A percentile compares a stretch with the other conserved stretches of the same genome.
These are phyloP conservation scores for Psilopsiagon aymara DNA, from an alignment of 2,113 vertebrate species.

Conservation along the genomic window DNA sequence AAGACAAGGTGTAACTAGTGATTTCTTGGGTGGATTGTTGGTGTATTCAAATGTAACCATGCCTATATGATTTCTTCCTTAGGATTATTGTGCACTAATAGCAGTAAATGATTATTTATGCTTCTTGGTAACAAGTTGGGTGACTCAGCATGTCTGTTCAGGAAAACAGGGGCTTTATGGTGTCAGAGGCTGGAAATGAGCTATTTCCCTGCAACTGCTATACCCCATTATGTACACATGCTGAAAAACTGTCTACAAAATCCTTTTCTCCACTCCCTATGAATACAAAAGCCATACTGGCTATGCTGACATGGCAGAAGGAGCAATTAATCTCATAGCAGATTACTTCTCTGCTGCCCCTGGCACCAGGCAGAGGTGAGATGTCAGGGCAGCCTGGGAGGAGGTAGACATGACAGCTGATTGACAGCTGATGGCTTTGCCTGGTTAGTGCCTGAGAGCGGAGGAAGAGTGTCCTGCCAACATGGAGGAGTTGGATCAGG, in stretches of 20 bases:
- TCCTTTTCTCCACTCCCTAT: not conserved
- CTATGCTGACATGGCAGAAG: not conserved
- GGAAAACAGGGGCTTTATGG: not conserved
- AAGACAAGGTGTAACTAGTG: not conserved
- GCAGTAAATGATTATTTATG: not conserved
- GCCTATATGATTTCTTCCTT: not conserved
- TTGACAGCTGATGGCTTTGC: not conserved
- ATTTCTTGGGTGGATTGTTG: not conserved
- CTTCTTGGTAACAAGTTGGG: not conserved
- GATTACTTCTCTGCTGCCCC: not conserved
- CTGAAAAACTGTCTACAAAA: not conserved
- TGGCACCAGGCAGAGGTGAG: not conserved
- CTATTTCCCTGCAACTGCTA: not conserved
- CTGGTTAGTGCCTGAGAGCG: not conserved
- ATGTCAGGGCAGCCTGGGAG: not conserved
- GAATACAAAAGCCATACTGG: not conserved
- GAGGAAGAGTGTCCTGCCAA: not conserved
- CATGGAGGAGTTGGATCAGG: not conserved
- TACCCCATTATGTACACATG: rapidly evolving
- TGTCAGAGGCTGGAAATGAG: not conserved
- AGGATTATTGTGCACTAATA: not conserved
- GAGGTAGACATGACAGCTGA: not conserved
- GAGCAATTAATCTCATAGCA: not conserved
- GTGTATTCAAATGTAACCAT: not conserved
- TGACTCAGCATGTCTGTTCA: not conserved